phyloP scores from a whole-genome alignment of 2,888 invertebrate species.

The Agrotis puta region DNA sequence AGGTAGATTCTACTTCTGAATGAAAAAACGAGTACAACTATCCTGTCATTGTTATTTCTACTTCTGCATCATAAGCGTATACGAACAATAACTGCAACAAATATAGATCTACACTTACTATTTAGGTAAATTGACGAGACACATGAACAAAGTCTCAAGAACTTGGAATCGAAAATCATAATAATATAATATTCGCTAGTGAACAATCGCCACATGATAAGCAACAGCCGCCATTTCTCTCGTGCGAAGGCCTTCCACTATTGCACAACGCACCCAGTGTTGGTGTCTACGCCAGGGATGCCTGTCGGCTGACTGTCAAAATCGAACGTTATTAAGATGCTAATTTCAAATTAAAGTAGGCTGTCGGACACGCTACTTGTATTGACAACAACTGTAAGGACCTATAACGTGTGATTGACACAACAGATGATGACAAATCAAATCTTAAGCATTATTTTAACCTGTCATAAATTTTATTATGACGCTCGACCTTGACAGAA shows the following conservation, averaged over 20 bases:
- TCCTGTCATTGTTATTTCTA: too few relatives aligned
- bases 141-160: slow-evolving; percentile 66
- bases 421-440: background rate
- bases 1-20: too few relatives aligned
- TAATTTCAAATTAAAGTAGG: slow-evolving; percentile 32
- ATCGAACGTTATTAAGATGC: slow-evolving; percentile 49
- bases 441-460: slow-evolving; percentile 24
- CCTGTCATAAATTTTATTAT: slow-evolving; percentile 25
- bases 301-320: slow-evolving; percentile 66
- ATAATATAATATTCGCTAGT: slow-evolving; percentile 68
- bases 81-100: too few relatives aligned
- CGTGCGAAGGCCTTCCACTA: slow-evolving; percentile 85
- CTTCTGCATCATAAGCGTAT: too few relatives aligned
- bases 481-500: slow-evolving; percentile 27
- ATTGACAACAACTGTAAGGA: background rate
- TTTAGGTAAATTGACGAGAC: slow-evolving; percentile 37
- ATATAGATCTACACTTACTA: too few relatives aligned
- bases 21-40: too few relatives aligned
- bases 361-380: slow-evolving; percentile 10
- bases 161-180: slow-evolving; percentile 75
- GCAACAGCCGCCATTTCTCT: slow-evolving; percentile 88
- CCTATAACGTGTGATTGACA: background rate
- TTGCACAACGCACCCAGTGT: slow-evolving; percentile 81
- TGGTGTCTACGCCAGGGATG: slow-evolving; percentile 67
- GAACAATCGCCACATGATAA: slow-evolving; percentile 84